phyloP scores from a whole-genome alignment of 2,888 invertebrate genomes.

The Eugnorisma glareosa region DNA sequence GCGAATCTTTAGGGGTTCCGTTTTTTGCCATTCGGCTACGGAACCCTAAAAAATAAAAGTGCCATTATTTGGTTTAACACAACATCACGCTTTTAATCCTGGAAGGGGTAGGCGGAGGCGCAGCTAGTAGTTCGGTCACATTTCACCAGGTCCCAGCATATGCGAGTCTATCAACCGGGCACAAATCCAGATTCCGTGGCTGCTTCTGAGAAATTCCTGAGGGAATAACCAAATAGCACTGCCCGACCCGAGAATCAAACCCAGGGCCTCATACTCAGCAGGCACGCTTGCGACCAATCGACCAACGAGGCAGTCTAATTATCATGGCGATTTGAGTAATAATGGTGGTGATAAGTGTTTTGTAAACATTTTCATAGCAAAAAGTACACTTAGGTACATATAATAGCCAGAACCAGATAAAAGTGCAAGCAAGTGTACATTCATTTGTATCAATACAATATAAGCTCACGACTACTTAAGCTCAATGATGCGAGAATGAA shows the following conservation, averaged over 20 bases:
- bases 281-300: not conserved
- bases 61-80: not conserved
- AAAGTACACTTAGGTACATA: not conserved
- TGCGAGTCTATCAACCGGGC: not conserved
- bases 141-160: not conserved
- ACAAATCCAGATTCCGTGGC: not conserved
- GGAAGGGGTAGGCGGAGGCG: not conserved
- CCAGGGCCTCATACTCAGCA: not conserved
- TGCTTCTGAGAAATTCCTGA: not conserved
- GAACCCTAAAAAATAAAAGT: too few relatives aligned
- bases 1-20: too few relatives aligned
- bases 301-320: not conserved
- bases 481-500: conserved; percentile 64
- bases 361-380: not conserved
- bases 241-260: not conserved
- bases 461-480: conserved; percentile 49
- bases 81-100: not conserved
- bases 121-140: too few relatives aligned
- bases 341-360: not conserved
- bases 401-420: conserved; percentile 12
- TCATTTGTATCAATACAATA: conserved; percentile 44
- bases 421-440: conserved; percentile 65
- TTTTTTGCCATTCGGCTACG: too few relatives aligned
- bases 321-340: not conserved
- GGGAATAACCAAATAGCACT: not conserved